Conservation (phyloP, 2,888 invertebrate genomes). For the Drosophila birchii region DNA sequence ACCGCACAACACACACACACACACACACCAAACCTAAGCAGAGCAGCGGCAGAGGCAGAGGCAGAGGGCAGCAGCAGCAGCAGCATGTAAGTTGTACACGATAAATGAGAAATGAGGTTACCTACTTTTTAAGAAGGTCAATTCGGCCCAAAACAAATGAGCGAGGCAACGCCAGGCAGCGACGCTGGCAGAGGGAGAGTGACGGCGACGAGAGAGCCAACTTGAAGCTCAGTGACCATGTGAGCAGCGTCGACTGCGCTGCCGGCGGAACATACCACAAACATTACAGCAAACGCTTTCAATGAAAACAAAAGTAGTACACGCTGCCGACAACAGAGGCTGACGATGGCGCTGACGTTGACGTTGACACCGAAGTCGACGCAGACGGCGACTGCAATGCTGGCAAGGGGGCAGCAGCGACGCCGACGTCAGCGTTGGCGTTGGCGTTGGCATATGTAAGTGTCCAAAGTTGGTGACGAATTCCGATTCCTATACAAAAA, state of each 20-base stretch:
- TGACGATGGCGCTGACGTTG: constrained; percentile 19
- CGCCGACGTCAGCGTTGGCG: constrained; percentile 52
- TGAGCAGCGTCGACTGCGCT: constrained; percentile 59
- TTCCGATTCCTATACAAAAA: constrained; percentile 8
- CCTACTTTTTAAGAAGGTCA: constrained; percentile 84
- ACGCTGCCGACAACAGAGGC: constrained; percentile 58
- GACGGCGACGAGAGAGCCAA: constrained; percentile 36
- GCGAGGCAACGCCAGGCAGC: constrained; percentile 68
- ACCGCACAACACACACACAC: constrained; percentile 18
- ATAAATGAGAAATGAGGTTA: constrained; percentile 84
- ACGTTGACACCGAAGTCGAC: constrained; percentile 21
- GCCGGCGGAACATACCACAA: constrained; percentile 62
- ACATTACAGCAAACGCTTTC: constrained; percentile 80
- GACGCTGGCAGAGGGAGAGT: constrained; percentile 40
- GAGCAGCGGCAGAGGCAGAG: constrained; percentile 1
- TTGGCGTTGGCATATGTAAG: constrained; percentile 29
- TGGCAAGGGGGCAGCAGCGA: constrained; percentile 26
- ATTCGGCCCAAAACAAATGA: constrained; percentile 82
- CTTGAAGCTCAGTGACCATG: constrained; percentile 79
- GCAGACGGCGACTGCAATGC: constrained; percentile 44
- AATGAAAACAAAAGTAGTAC: constrained; percentile 79
- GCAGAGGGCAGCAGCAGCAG: constrained; percentile 16
- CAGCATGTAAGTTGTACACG: constrained; percentile 81
- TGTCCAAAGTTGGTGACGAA: constrained; percentile 65
- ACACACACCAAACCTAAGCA: constrained; percentile 9